A percentile compares a stretch with the other conserved stretches of the same genome.
These are phyloP conservation scores for Hemicentrotus pulcherrimus DNA, from an alignment of 35 echinoderm and acorn worm genomes.

Conservation along the genomic window DNA sequence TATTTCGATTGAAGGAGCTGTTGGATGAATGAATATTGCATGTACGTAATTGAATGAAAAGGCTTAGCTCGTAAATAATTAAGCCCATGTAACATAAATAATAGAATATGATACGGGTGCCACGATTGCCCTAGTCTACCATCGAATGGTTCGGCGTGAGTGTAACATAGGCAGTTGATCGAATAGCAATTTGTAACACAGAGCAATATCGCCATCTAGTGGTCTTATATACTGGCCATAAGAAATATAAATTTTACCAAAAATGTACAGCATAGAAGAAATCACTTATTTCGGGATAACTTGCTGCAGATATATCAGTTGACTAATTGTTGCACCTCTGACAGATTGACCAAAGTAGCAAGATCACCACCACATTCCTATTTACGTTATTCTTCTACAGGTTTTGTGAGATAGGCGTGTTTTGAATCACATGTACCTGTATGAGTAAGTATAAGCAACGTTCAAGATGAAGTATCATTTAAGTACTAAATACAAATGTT, in stretches of 20 bases:
- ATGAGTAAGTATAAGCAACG: no score
- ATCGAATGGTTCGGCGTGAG: no score
- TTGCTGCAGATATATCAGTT: background rate
- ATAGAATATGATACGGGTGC: no score
- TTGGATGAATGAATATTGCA: no score
- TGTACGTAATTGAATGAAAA: no score
- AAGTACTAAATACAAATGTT: no score
- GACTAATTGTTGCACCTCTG: background rate
- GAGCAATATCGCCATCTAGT: background rate
- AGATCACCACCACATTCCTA: background rate
- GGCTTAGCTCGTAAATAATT: no score
- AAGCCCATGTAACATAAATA: no score
- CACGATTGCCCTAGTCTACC: no score
- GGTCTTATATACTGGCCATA: background rate
- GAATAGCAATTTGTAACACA: background rate
- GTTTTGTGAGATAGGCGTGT: background rate
- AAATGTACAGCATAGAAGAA: background rate
- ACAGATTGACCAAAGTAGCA: background rate
- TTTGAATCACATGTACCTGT: background rate
- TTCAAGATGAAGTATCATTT: no score
- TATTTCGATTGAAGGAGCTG: no score
- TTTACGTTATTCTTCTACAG: background rate
- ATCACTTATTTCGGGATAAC: background rate
- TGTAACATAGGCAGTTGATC: background rate
- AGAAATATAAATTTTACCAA: background rate